Evolutionary conservation across 2,888 invertebrate species (phyloP), one percentile per base, ranked within the genome.

Genomic region (Cremastobaeus sp.): DNA sequence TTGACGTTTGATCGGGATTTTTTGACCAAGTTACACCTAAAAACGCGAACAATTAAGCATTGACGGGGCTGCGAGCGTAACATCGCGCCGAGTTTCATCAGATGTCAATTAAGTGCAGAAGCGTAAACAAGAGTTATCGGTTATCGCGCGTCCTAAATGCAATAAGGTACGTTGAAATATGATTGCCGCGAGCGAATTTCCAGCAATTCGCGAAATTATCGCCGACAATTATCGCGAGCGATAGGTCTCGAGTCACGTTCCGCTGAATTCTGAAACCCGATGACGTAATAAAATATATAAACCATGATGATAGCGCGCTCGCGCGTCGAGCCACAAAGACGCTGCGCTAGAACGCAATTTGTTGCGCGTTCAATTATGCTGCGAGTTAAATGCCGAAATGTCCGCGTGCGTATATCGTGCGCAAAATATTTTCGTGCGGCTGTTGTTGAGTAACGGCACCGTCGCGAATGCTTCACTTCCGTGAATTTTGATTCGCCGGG

Each of bases 131-230:
- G 65, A 72, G 35, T 66, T 72, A 75, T 66, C 70, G 28, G 60
- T 52, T 75, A 75, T 75, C 74, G 64, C 66, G 45, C 48, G 74
- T 54, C 66, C 74, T 43, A 74, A 70, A 65, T 74, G 60, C 60
- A 66, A 66, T 60, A 70, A 74, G 74, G 74, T 74, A 74, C 74
- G 69, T 70, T 74, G 74, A 75, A 75, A 66, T 75, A 75, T 75
- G 48, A 75, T 74, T 70, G 70, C 60, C 69, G 70, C 60, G 43
- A 70, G 30, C 70, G 62, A 74, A 74, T 65, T 75, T 71, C 66
- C 74, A 65, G 74, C 74, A 68, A 75, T 75, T 48, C 57, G 74
- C 62, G 57, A 71, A 60, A 48, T 71, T 71, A 75, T 75, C 74
- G 41, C 66, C 45, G 41, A 28, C 52, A 66, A 75, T 75, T 75